Evolutionary conservation across 1,140 invertebrate species (phyloP), one percentile per base, ranked within the genome.

Genomic region (Anastrepha obliqua): DNA sequence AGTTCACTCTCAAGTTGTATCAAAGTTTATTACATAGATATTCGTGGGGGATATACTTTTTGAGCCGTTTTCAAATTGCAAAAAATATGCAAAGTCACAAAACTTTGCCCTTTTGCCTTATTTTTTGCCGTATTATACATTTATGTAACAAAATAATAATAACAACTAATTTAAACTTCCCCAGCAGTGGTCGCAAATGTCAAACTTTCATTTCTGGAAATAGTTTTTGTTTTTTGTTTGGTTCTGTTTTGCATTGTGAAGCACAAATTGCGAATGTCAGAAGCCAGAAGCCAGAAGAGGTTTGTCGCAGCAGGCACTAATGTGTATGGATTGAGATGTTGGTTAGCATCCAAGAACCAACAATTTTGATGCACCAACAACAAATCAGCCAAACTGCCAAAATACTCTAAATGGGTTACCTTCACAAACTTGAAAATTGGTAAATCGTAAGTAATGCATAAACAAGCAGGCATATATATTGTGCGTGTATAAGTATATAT

Each of bases 331-430:
- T 74, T 6, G 67, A 55, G 17, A 17, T 9, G n/a, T 11, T 55
- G 44, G 47, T 55, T 51, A 17, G n/a, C 20, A 29, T 81, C 2
- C 74, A 44, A 58, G 15, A 20, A 55, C 44, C 51, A 81, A 81
- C 60, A 81, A 8, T 55, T 81, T 55, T 81, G 15, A 20, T 11
- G 51, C 42, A 81, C 42, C 74, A 81, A 81, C 74, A 81, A 81
- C 74, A 81, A 51, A 81, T 55, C 44, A 8, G n/a, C 44, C 6
- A 6, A 55, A 81, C 74, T 58, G 74, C 20, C 74, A 51, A 51
- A 74, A 51, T 9, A 51, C n/a, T 29, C 17, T 20, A 55, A 81
- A 81, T 81, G 47, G 74, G 47, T 29, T 47, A 74, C 70, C 70
- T 74, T 74, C 47, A 47, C 29, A 3, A 55, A 55, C 74, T 58